Percentiles rank a stretch among this genome's conserved stretches.
These are phyloP conservation scores for Coptodon bakossiorum DNA, from an alignment of 2,113 vertebrate species.

Conservation along the genomic window DNA sequence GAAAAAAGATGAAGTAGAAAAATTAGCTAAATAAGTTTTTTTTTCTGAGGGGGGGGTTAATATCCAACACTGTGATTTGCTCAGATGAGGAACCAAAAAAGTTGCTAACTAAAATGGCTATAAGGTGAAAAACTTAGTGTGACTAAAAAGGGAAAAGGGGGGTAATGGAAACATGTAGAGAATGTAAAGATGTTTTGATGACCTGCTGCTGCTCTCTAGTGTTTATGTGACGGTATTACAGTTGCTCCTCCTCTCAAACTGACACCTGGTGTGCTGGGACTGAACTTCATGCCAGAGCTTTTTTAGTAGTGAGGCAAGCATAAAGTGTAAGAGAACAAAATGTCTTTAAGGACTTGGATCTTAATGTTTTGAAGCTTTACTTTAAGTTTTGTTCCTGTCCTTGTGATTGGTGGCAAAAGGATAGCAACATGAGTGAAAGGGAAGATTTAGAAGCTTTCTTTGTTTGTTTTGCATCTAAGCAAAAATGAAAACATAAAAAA, in stretches of 20 bases:
- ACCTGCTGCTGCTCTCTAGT: constrained; percentile 24
- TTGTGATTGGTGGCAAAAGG: background rate
- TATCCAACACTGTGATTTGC: background rate
- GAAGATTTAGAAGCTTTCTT: background rate
- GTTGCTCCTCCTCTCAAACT: background rate
- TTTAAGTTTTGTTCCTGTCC: background rate
- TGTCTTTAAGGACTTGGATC: background rate
- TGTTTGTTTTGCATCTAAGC: background rate
- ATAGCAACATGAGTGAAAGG: background rate
- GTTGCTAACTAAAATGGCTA: background rate
- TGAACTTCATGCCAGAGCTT: background rate
- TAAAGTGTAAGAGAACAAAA: background rate
- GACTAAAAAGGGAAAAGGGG: background rate
- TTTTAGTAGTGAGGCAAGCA: background rate
- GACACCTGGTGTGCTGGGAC: background rate
- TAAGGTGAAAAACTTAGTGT: background rate
- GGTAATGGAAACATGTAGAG: background rate
- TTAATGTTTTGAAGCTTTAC: background rate
- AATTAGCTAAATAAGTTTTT: background rate
- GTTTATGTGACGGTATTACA: background rate
- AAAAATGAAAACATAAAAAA: background rate
- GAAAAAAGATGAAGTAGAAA: background rate
- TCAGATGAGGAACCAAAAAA: background rate
- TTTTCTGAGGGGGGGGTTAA: background rate
- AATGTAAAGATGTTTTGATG: background rate